A percentile compares a stretch with the other conserved stretches of the same genome.
Conservation (phyloP, 2,797 vertebrate species). For the Geotrypetes seraphini region DNA sequence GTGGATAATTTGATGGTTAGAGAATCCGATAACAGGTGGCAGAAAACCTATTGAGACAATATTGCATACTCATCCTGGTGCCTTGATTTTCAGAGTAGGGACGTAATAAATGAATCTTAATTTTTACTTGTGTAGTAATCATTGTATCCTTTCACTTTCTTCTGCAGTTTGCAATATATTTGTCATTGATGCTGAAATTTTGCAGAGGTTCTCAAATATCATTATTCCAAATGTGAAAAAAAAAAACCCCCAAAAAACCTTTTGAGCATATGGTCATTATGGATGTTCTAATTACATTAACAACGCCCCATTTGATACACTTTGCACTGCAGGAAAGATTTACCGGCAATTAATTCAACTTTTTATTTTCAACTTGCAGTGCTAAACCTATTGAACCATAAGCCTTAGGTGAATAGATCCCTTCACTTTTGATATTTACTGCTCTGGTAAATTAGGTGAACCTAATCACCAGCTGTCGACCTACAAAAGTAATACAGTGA, state of each 20-base stretch:
- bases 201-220: slow-evolving; percentile 18
- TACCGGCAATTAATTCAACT: slow-evolving; percentile 26
- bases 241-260: too few species aligned
- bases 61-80: too few species aligned
- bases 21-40: too few species aligned
- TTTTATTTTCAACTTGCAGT: slow-evolving; percentile 35
- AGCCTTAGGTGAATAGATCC: slow-evolving; percentile 37
- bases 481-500: slow-evolving; percentile 37
- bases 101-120: too few species aligned
- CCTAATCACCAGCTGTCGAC: slow-evolving; percentile 48
- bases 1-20: too few species aligned
- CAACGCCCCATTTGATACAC: slow-evolving; percentile 4
- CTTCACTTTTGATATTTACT: slow-evolving; percentile 34
- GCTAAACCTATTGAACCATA: slow-evolving; percentile 36
- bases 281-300: slow-evolving; percentile 20
- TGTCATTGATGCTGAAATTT: slow-evolving; percentile 5
- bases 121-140: background rate
- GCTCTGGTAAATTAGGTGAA: slow-evolving; percentile 46
- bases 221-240: slow-evolving; percentile 12
- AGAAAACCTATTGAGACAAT: too few species aligned
- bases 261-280: slow-evolving; percentile 2
- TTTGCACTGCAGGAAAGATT: slow-evolving; percentile 5
- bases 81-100: too few species aligned
- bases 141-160: slow-evolving; percentile 6
- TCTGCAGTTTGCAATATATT: background rate